Conservation (phyloP, 2,888 invertebrate species). For the Bhutanitis thaidina region DNA sequence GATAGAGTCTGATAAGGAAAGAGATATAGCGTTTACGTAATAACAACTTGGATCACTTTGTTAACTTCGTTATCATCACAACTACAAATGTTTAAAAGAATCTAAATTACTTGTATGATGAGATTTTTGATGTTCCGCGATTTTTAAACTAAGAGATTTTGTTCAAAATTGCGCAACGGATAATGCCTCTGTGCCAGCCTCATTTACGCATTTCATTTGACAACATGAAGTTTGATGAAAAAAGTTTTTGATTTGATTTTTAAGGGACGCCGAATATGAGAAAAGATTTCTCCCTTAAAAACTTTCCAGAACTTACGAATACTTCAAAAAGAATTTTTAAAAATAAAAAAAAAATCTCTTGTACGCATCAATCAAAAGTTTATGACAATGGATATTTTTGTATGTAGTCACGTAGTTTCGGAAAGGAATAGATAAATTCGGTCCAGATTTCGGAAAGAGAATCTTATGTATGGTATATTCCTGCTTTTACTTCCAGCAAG, state of each 20-base stretch:
- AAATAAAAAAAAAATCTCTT: neutral
- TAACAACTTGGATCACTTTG: too few relatives aligned
- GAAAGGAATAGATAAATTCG: too few relatives aligned
- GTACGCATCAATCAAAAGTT: neutral
- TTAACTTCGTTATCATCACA: too few relatives aligned
- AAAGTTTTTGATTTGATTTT: constrained; percentile 1
- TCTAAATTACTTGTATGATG: neutral
- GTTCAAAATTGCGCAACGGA: neutral
- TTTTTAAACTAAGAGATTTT: neutral
- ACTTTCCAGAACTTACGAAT: neutral
- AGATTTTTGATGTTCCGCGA: neutral
- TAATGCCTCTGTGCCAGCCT: neutral
- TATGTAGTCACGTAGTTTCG: too few relatives aligned
- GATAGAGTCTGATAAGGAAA: too few relatives aligned
- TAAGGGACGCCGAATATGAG: neutral
- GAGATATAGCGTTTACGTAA: too few relatives aligned
- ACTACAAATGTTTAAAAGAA: too few relatives aligned
- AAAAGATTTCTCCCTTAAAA: neutral
- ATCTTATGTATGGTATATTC: too few relatives aligned
- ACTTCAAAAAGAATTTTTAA: neutral
- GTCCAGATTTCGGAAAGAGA: too few relatives aligned
- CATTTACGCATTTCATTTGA: neutral
- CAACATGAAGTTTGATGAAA: constrained; percentile 1
- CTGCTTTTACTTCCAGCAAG: too few relatives aligned
- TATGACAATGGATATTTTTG: too few relatives aligned